A percentile compares a stretch with the other conserved stretches of the same genome.
phyloP scores from a whole-genome alignment of 2,888 invertebrate genomes.

The Parthenolecanium corni region DNA sequence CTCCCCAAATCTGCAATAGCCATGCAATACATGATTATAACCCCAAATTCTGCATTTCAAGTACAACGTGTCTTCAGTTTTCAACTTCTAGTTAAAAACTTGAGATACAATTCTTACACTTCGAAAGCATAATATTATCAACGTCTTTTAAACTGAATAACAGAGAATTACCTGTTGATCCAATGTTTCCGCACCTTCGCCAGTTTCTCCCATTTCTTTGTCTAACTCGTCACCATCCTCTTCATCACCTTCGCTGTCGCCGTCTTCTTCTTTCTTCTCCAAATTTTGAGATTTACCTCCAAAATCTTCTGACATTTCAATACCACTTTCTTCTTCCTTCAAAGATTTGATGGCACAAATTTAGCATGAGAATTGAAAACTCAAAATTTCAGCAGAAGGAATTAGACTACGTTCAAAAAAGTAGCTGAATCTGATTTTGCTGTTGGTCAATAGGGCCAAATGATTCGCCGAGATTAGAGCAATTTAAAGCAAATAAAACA shows the following conservation, averaged over 20 bases:
- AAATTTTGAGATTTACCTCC: conserved; percentile 75
- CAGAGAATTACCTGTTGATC: conserved; percentile 39
- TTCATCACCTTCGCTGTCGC: conserved; percentile 50
- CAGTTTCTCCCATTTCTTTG: conserved; percentile 93
- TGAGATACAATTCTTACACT: conserved; percentile 60
- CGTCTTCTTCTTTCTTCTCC: conserved; percentile 51
- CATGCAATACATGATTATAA: conserved; percentile 24
- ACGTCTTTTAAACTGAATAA: background rate
- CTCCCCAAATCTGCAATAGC: conserved; percentile 43
- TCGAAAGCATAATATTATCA: conserved; percentile 27
- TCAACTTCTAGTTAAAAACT: background rate
- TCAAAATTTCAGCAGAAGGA: no score
- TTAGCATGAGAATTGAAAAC: no score
- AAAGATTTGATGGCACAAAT: conserved; percentile 28
- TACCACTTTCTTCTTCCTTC: conserved; percentile 73
- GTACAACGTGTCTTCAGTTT: background rate
- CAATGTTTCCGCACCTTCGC: conserved; percentile 66
- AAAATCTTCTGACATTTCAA: conserved; percentile 94
- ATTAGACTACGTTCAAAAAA: no score
- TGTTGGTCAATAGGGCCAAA: no score
- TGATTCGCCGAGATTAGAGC: no score
- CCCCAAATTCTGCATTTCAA: background rate
- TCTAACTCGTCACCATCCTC: conserved; percentile 71
- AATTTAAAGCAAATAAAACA: no score
- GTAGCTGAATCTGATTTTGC: no score